These are phyloP conservation scores for Pachycephala philippinensis DNA, from an alignment of 2,113 vertebrate genomes.

Conservation along the genomic window DNA sequence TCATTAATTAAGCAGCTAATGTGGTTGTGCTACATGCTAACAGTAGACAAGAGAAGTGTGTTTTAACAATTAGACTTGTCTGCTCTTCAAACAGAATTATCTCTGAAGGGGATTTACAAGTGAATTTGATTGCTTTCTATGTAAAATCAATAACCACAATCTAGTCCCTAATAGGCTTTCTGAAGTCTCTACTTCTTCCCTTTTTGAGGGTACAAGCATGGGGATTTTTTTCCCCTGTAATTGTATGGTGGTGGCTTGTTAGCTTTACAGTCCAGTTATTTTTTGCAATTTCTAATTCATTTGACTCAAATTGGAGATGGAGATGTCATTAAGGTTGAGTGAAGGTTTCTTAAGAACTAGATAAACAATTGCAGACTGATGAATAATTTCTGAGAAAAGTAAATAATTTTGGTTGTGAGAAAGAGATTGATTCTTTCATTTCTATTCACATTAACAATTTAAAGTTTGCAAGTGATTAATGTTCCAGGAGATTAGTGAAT, in stretches of 20 bases:
- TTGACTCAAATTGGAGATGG: not conserved
- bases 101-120: not conserved
- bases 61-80: not conserved
- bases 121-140: conserved; percentile 34
- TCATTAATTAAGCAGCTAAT: not conserved
- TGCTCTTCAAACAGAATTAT: not conserved
- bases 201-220: not conserved
- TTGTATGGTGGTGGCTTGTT: not conserved
- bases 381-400: not conserved
- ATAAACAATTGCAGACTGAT: not conserved
- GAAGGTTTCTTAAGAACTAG: not conserved
- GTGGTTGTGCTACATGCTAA: not conserved
- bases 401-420: not conserved
- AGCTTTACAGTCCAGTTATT: not conserved
- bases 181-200: not conserved
- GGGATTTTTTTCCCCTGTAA: not conserved
- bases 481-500: conserved; percentile 10
- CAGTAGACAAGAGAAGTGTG: not conserved
- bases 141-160: conserved; percentile 32
- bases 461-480: not conserved
- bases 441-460: not conserved
- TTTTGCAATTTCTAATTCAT: not conserved
- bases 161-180: not conserved
- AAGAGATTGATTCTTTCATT: conserved; percentile 6
- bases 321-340: not conserved